Evolutionary conservation across 1,140 invertebrate species (phyloP).

Genomic region (Cherax destructor): DNA sequence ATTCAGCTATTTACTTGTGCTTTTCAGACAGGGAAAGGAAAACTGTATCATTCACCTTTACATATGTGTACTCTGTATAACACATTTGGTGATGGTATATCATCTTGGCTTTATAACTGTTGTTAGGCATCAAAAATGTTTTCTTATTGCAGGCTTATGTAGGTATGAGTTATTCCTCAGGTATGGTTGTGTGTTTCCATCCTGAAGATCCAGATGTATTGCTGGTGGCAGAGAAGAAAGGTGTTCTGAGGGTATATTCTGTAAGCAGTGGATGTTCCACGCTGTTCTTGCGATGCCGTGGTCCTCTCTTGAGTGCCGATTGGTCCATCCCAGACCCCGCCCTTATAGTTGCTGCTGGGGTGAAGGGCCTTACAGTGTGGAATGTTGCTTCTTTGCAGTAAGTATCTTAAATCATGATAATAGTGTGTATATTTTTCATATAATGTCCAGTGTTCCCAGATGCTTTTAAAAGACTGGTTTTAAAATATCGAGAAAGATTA

Average conservation of each 20-base stretch:
- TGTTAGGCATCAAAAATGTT: not conserved
- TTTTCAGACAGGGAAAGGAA: too few species aligned
- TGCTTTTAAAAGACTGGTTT: too few species aligned
- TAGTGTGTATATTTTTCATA: too few species aligned
- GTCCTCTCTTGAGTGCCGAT: constrained; percentile 50
- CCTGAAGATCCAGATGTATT: constrained; percentile 51
- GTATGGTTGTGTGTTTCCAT: constrained; percentile 58
- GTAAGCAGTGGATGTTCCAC: constrained; percentile 45
- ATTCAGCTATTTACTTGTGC: too few species aligned
- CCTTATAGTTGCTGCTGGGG: constrained; percentile 53
- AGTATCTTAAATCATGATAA: not conserved
- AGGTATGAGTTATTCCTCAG: constrained; percentile 31
- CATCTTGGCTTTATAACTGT: too few species aligned
- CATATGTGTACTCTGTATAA: too few species aligned
- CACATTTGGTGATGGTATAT: too few species aligned
- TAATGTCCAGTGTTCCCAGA: too few species aligned
- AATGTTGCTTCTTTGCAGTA: constrained; percentile 63
- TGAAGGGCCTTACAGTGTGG: constrained; percentile 60
- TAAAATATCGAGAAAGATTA: too few species aligned
- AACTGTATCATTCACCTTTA: too few species aligned
- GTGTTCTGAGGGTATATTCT: constrained; percentile 55
- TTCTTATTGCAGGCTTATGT: not conserved
- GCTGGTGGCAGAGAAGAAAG: constrained; percentile 54
- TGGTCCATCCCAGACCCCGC: constrained; percentile 62
- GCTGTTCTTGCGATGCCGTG: constrained; percentile 45